Evolutionary conservation across 1,140 invertebrate species (phyloP), one percentile per base, ranked within the genome.

Genomic region (Drosophila littoralis): DNA sequence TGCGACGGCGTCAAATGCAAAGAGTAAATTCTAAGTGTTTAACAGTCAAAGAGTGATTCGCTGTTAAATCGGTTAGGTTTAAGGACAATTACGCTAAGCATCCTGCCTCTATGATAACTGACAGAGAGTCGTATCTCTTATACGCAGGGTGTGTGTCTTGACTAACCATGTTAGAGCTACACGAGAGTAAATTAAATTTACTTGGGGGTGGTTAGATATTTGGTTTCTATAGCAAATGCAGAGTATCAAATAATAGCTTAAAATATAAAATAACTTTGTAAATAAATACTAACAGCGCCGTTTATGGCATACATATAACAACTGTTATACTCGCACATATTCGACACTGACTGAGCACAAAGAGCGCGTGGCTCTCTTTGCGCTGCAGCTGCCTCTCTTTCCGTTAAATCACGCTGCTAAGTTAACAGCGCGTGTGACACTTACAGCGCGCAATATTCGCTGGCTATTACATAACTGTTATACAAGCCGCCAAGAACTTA

Each of bases 391-490:
- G 13, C 10, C 1, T 22, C 36, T 50, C 17, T 3, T 55, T 17
- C 36, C 10, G 9, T 50, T 74, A 22, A 28, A 4, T 42, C 43
- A 46, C 45, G 33, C 54, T 48, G 48, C 60, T 74, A 59, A 8
- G 28, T 40, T 64, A 48, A 22, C 48, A 17, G 48, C 52, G 42
- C 40, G 40, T 42, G 40, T 10, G 38, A 43, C 7, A 15, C 8
- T 35, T 40, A 58, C 63, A 52, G 43, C 10, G 12, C 10, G 43
- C 28, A 22, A 1, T 9, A 32, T 35, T 42, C 28, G 12, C 43
- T 13, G 52, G 13, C 42, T n/a, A 22, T 86, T 76, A 78, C 78
- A 85, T 86, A 85, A 86, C 66, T 78, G 58, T 61, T 63, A 71
- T 63, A 68, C 9, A 8, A 17, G 22, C 13, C 7, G 38, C 1